Evolutionary conservation across 1,140 invertebrate genomes (phyloP), one percentile per base, ranked within the genome.

Genomic region (Drosophila orosa): DNA sequence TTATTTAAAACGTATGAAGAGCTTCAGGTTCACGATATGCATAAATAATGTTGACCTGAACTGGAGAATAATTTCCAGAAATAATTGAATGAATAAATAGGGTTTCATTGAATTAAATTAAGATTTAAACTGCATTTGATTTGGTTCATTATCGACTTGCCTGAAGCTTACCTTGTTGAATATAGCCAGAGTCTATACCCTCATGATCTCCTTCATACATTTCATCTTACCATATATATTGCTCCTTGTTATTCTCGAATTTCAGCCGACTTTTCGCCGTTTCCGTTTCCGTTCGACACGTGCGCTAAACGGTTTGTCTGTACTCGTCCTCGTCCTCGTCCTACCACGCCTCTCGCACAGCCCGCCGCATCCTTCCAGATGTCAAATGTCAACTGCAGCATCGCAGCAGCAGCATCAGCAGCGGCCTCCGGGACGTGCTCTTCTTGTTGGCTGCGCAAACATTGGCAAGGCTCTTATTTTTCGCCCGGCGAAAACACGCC

Each of bases 301-400:
- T 85, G 74, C 74, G 60, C 81, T 80, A 80, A 85, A 85, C 76
- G 73, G 66, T 85, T 75, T 79, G 74, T 80, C 78, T 71, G 72
- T 60, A 12, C 44, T 13, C 33, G 19, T 25, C 27, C 25, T 22
- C 17, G 5, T 12, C 33, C 29, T 10, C 44, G 2, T 25, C 22
- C 58, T 45, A 15, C 35, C 35, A 22, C 19, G n/a, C 19, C 40
- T 10, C 8, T 15, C n/a, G 0, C 12, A 6, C 15, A 3, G 1
- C 27, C 33, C 19, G 27, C 39, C 66, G 19, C 24, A 17, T 31
- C 37, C 44, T 57, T 15, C 22, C 40, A 58, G 56, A 59, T 68
- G 80, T 85, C 81, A 85, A 77, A 74, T 85, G 81, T 85, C 81
- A 85, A 74, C 68, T 80, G 81, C 81, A 85, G 81, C 73, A 22